A percentile compares a stretch with the other conserved stretches of the same genome.
phyloP scores from a whole-genome alignment of 2,113 vertebrate genomes.

The Syrrhaptes paradoxus region DNA sequence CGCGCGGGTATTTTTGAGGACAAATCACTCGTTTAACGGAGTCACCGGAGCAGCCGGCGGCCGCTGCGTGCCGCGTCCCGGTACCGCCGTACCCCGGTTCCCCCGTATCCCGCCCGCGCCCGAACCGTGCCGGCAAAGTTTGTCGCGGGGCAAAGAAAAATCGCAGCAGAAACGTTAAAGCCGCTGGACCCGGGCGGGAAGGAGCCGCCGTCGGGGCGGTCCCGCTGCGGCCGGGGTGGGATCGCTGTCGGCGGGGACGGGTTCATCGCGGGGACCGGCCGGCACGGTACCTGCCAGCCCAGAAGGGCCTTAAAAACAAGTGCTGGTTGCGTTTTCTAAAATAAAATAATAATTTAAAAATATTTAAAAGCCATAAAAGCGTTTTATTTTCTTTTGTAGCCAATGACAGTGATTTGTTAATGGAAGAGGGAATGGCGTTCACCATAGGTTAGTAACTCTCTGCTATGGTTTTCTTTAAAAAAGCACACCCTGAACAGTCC shows the following conservation, averaged over 20 bases:
- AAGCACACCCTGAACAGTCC: background rate
- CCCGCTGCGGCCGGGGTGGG: background rate
- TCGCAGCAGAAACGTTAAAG: background rate
- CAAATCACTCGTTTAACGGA: background rate
- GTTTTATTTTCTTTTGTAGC: slow-evolving; percentile 70
- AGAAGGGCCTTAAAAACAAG: background rate
- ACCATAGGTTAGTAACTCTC: slow-evolving; percentile 79
- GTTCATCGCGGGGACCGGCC: background rate
- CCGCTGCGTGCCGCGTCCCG: background rate
- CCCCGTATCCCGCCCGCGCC: background rate
- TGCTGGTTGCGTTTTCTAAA: background rate
- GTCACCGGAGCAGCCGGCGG: background rate
- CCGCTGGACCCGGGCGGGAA: background rate
- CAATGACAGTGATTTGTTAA: slow-evolving; percentile 76
- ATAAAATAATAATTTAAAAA: background rate
- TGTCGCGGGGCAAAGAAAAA: background rate
- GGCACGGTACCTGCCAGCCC: background rate
- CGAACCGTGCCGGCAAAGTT: background rate
- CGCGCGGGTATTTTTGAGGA: background rate
- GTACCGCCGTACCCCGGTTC: too few relatives aligned
- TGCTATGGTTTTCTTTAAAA: background rate
- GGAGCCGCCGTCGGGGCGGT: background rate
- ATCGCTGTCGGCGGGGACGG: background rate
- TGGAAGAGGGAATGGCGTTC: slow-evolving; percentile 84
- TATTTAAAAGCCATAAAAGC: background rate